Evolutionary conservation across 2,113 vertebrate genomes (phyloP).

Genomic region (Gadus macrocephalus): DNA sequence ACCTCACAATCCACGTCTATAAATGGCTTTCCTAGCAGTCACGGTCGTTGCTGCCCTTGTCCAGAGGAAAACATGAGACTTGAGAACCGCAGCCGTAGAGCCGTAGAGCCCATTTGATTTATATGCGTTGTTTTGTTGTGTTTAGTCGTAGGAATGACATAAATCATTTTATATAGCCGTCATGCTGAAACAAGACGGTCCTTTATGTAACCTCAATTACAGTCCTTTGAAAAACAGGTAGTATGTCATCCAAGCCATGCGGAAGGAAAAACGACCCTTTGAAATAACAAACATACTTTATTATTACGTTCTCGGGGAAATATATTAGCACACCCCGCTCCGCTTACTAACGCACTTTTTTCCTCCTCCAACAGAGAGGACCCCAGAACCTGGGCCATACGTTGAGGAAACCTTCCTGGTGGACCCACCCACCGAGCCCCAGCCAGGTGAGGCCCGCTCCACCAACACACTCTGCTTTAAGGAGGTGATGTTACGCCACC

Average conservation of each 20-base stretch:
- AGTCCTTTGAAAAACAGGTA: conserved; percentile 24
- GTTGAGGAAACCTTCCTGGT: conserved; percentile 53
- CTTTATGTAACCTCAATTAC: conserved; percentile 33
- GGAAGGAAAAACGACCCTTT: conserved; percentile 5
- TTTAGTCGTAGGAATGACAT: conserved; percentile 33
- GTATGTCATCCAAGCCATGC: conserved; percentile 13
- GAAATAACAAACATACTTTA: background rate
- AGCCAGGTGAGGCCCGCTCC: conserved; percentile 68
- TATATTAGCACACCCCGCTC: conserved; percentile 3
- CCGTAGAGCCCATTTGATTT: conserved; percentile 38
- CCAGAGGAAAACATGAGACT: conserved; percentile 55
- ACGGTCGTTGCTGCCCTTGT: conserved; percentile 23
- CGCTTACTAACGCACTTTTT: background rate
- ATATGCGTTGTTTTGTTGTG: conserved; percentile 37
- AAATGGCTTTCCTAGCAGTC: conserved; percentile 30
- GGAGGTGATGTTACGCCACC: too few species aligned
- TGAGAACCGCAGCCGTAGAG: conserved; percentile 22
- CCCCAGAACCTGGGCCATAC: conserved; percentile 51
- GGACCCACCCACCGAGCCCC: conserved; percentile 37
- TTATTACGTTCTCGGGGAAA: background rate
- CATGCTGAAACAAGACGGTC: conserved; percentile 3
- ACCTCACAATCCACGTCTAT: conserved; percentile 36
- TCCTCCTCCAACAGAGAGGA: conserved; percentile 49
- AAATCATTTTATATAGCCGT: conserved; percentile 34
- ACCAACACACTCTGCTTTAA: background rate